Conservation (phyloP, 1,140 invertebrate species). For the Lasioglossum baleicum region DNA sequence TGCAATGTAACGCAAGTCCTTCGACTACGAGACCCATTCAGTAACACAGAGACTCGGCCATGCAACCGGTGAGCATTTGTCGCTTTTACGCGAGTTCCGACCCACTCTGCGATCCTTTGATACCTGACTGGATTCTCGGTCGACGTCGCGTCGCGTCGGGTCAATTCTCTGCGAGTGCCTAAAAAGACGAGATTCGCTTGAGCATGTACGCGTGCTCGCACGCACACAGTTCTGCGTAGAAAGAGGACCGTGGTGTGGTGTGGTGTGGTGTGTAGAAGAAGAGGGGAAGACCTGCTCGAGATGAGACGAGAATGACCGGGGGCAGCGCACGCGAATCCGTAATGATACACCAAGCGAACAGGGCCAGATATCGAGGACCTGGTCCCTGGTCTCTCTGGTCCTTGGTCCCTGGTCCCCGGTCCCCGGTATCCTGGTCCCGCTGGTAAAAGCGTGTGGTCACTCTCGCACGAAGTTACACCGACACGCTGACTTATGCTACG, state of each 20-base stretch:
- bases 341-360: slow-evolving; percentile 75
- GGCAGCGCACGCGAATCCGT: slow-evolving; percentile 78
- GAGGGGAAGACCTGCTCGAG: slow-evolving; percentile 56
- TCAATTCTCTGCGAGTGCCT: slow-evolving; percentile 53
- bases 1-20: no score
- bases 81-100: neutral
- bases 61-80: neutral
- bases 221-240: slow-evolving; percentile 10
- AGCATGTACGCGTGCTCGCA: slow-evolving; percentile 24
- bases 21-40: neutral
- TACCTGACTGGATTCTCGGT: slow-evolving; percentile 44
- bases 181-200: slow-evolving; percentile 44
- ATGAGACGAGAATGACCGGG: slow-evolving; percentile 77
- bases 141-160: slow-evolving; percentile 45
- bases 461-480: slow-evolving; percentile 31
- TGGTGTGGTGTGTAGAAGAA: slow-evolving; percentile 42
- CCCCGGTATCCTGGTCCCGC: slow-evolving; percentile 23
- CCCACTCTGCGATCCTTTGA: slow-evolving; percentile 29
- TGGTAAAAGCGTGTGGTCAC: slow-evolving; percentile 62
- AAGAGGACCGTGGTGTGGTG: slow-evolving; percentile 11
- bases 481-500: neutral
- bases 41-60: neutral
- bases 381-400: neutral
- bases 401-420: neutral
- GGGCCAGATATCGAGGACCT: slow-evolving; percentile 48